Evolutionary conservation across 2,113 vertebrate genomes (phyloP).

Genomic region (Anoura caudifer): DNA sequence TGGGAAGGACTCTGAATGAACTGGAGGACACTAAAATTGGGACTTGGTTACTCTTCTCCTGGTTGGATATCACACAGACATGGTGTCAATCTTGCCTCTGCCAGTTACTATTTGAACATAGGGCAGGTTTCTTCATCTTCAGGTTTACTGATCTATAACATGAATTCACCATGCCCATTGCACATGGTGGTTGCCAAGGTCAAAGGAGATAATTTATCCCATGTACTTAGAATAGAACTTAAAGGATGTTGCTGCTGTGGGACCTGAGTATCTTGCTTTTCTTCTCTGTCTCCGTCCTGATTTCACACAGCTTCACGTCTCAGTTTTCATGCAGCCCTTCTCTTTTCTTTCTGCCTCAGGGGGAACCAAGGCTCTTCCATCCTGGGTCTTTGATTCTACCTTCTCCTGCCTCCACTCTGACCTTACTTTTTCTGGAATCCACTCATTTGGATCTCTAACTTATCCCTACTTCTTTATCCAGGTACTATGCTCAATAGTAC

Average conservation of each 20-base stretch:
- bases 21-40: neutral
- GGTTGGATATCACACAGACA: neutral
- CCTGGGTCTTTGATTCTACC: neutral
- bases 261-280: neutral
- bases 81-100: neutral
- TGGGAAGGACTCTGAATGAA: neutral
- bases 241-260: neutral
- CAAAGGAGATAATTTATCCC: neutral
- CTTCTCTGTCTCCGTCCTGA: neutral
- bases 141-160: neutral
- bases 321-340: neutral
- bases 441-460: neutral
- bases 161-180: neutral
- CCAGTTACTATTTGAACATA: neutral
- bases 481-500: neutral
- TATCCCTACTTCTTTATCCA: neutral
- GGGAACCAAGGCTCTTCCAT: neutral
- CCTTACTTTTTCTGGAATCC: neutral
- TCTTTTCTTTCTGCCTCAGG: neutral
- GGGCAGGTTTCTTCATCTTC: neutral
- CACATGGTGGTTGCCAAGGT: neutral
- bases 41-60: neutral
- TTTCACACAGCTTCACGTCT: fast-evolving
- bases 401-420: neutral
- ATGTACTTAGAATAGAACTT: neutral